Conservation (phyloP, 1,140 invertebrate genomes). For the Drosophila bocqueti region DNA sequence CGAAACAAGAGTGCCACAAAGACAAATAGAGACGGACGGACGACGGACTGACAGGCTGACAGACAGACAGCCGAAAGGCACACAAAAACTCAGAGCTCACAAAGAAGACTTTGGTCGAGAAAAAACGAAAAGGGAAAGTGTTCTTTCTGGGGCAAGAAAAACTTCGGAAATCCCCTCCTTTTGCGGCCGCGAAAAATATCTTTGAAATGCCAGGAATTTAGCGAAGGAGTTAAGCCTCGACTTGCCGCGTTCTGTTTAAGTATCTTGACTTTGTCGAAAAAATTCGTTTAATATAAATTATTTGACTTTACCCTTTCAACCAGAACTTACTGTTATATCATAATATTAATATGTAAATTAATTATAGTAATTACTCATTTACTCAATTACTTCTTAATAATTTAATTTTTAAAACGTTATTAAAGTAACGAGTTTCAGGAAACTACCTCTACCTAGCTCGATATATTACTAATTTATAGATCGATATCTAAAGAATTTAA, state of each 20-base stretch:
- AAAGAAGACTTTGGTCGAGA: conserved; percentile 6
- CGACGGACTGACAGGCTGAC: background rate
- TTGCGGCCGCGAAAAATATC: conserved; percentile 3
- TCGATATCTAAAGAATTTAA: no score
- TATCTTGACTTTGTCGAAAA: background rate
- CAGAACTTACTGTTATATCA: background rate
- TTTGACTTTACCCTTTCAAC: background rate
- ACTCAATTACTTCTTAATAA: background rate
- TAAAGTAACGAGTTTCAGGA: background rate
- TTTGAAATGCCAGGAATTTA: background rate
- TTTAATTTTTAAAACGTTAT: background rate
- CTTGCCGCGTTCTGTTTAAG: background rate
- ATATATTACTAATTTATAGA: no score
- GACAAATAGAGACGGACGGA: conserved; percentile 8
- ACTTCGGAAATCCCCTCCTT: background rate
- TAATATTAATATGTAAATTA: background rate
- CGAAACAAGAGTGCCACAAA: conserved; percentile 43
- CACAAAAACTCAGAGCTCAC: background rate
- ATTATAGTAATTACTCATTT: background rate
- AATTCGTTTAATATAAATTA: background rate
- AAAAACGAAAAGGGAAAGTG: conserved; percentile 3
- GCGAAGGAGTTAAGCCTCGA: background rate
- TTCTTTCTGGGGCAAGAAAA: background rate
- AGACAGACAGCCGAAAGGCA: conserved; percentile 21
- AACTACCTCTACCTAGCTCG: background rate